Evolutionary conservation across 2,113 vertebrate species (phyloP).

Genomic region (Gadus macrocephalus): DNA sequence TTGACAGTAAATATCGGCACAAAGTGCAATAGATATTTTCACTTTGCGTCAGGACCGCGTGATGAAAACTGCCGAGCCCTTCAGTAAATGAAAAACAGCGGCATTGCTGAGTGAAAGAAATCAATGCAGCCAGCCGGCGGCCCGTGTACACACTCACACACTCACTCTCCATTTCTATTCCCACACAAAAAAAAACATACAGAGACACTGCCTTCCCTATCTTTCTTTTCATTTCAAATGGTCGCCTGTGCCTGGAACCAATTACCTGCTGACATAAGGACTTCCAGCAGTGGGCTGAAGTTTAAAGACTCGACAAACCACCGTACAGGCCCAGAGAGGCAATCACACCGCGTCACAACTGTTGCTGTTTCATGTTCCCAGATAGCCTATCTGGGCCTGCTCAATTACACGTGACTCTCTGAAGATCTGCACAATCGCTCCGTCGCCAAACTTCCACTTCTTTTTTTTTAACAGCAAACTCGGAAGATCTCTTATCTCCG

Average conservation of each 20-base stretch:
- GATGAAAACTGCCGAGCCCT: slow-evolving; percentile 31
- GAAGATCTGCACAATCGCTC: slow-evolving; percentile 64
- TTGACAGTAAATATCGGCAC: slow-evolving; percentile 17
- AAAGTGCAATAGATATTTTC: slow-evolving; percentile 22
- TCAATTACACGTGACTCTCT: slow-evolving; percentile 69
- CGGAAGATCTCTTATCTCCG: slow-evolving; percentile 50
- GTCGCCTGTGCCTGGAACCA: slow-evolving; percentile 68
- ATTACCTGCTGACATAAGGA: slow-evolving; percentile 73
- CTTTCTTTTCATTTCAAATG: slow-evolving; percentile 50
- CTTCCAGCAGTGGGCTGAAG: slow-evolving; percentile 69
- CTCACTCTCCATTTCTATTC: slow-evolving; percentile 20
- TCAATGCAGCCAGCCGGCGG: slow-evolving; percentile 19
- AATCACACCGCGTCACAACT: slow-evolving; percentile 73
- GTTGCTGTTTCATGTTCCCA: slow-evolving; percentile 72
- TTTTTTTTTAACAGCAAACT: slow-evolving; percentile 54
- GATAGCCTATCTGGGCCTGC: slow-evolving; percentile 70
- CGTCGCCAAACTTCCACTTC: slow-evolving; percentile 60
- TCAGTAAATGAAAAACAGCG: slow-evolving; percentile 39
- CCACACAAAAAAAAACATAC: slow-evolving; percentile 26
- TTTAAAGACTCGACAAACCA: slow-evolving; percentile 68
- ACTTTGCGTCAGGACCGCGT: slow-evolving; percentile 5
- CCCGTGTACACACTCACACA: slow-evolving; percentile 23
- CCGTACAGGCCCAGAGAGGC: slow-evolving; percentile 65
- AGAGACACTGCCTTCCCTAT: slow-evolving; percentile 35
- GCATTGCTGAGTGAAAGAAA: slow-evolving; percentile 21